These are phyloP conservation scores for Strix occidentalis DNA, from an alignment of 2,797 vertebrate genomes.

Conservation along the genomic window DNA sequence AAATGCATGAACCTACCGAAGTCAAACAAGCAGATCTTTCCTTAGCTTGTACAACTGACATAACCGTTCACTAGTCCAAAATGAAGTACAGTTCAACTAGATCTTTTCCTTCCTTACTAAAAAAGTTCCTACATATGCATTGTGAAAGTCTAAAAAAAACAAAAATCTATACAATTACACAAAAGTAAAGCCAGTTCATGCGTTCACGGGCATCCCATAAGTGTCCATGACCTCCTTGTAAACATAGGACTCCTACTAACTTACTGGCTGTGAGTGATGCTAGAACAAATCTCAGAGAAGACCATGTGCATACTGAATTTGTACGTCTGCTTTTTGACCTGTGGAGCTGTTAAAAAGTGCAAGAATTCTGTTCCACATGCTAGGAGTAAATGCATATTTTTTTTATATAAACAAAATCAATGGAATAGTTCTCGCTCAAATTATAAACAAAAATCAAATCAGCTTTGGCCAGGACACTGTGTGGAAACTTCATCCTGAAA, in stretches of 20 bases:
- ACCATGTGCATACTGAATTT: not conserved
- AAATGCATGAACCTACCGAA: not conserved
- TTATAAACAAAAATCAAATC: not conserved
- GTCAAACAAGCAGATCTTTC: not conserved
- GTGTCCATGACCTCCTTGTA: not conserved
- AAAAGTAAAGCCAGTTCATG: not conserved
- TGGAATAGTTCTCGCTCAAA: not conserved
- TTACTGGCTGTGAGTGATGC: not conserved
- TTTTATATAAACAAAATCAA: not conserved
- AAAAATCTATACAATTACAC: not conserved
- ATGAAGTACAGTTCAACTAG: not conserved
- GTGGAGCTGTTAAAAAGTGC: not conserved
- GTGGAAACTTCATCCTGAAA: conserved; percentile 2
- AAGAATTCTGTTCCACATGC: not conserved
- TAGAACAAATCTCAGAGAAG: not conserved
- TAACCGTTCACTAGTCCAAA: not conserved
- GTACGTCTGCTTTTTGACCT: not conserved
- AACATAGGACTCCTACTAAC: not conserved
- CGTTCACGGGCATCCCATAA: not conserved
- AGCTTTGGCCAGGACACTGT: not conserved
- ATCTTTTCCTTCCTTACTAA: not conserved
- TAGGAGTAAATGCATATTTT: not conserved
- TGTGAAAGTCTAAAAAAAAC: not conserved
- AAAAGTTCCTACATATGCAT: not conserved
- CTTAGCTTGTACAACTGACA: not conserved